Percentiles rank a stretch among this genome's conserved stretches.
Conservation (phyloP, 1,140 invertebrate genomes). For the Camponotus vicinus region DNA sequence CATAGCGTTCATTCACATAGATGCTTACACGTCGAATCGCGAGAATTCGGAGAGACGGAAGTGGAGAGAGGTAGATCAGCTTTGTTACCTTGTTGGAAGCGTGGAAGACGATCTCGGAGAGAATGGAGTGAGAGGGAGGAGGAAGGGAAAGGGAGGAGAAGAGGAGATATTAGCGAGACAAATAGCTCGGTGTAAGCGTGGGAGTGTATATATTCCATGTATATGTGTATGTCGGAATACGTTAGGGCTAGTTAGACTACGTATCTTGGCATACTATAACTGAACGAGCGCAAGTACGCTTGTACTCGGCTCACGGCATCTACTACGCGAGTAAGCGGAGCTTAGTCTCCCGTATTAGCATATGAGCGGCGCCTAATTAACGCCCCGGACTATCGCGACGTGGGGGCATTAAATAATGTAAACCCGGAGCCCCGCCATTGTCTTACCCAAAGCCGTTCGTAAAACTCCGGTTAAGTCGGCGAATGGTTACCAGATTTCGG, state of each 20-base stretch:
- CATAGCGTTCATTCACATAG: constrained; percentile 72
- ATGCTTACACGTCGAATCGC: constrained; percentile 73
- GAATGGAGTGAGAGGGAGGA: neutral
- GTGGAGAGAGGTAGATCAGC: constrained; percentile 65
- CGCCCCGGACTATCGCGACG: constrained; percentile 74
- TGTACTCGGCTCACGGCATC: constrained; percentile 80
- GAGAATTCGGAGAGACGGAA: constrained; percentile 2
- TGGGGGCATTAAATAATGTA: constrained; percentile 77
- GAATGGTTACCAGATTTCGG: constrained; percentile 77
- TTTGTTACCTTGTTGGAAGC: constrained; percentile 74
- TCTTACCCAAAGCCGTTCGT: constrained; percentile 82
- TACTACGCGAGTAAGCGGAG: constrained; percentile 81
- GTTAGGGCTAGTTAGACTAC: constrained; percentile 51
- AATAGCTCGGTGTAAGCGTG: constrained; percentile 81
- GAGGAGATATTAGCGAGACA: constrained; percentile 81
- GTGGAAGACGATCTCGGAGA: constrained; percentile 68
- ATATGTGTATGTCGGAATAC: constrained; percentile 55
- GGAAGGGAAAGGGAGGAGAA: neutral
- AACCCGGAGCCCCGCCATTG: constrained; percentile 81
- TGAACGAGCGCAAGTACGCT: constrained; percentile 75
- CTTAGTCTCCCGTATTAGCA: constrained; percentile 84
- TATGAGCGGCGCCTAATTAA: constrained; percentile 84
- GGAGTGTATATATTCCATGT: constrained; percentile 58
- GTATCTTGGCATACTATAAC: constrained; percentile 68
- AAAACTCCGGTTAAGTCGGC: constrained; percentile 80